phyloP scores from a whole-genome alignment of 2,797 vertebrate genomes.

The Thaleichthys pacificus region DNA sequence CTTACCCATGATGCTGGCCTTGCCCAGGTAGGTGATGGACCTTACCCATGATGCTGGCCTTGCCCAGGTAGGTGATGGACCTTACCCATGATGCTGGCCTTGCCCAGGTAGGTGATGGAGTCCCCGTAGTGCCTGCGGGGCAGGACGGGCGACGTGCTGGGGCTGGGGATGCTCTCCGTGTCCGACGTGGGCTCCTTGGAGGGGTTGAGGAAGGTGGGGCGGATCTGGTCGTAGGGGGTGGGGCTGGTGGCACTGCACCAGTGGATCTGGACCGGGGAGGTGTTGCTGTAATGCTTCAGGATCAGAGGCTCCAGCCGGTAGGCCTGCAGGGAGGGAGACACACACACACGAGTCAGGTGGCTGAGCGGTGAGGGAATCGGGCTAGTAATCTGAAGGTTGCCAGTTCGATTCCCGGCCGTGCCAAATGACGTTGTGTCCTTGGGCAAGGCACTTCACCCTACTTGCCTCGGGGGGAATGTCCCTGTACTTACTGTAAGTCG shows the following conservation, averaged over 20 bases:
- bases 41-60: too few species aligned
- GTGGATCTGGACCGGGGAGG: slow-evolving; percentile 94
- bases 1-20: too few species aligned
- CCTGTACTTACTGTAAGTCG: too few species aligned
- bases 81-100: slow-evolving; percentile 92
- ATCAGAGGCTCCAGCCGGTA: slow-evolving; percentile 96
- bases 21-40: too few species aligned
- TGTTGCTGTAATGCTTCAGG: slow-evolving; percentile 96
- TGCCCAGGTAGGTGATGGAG: slow-evolving; percentile 96
- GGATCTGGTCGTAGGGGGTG: slow-evolving; percentile 87
- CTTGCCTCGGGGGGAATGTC: too few species aligned
- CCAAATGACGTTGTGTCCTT: too few species aligned
- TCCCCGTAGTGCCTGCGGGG: slow-evolving; percentile 89
- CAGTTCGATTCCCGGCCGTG: too few species aligned
- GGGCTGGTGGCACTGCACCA: slow-evolving; percentile 90
- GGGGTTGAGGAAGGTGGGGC: slow-evolving; percentile 87
- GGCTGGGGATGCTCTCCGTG: slow-evolving; percentile 86
- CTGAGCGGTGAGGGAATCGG: too few species aligned
- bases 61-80: neutral
- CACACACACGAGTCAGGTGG: too few species aligned
- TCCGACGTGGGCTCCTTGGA: slow-evolving; percentile 86
- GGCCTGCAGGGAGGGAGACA: slow-evolving; percentile 74
- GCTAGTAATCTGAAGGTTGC: too few species aligned
- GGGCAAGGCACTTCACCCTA: too few species aligned
- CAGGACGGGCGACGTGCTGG: slow-evolving; percentile 90